Conservation (phyloP, 2,888 invertebrate genomes). For the Microctonus hyperodae region DNA sequence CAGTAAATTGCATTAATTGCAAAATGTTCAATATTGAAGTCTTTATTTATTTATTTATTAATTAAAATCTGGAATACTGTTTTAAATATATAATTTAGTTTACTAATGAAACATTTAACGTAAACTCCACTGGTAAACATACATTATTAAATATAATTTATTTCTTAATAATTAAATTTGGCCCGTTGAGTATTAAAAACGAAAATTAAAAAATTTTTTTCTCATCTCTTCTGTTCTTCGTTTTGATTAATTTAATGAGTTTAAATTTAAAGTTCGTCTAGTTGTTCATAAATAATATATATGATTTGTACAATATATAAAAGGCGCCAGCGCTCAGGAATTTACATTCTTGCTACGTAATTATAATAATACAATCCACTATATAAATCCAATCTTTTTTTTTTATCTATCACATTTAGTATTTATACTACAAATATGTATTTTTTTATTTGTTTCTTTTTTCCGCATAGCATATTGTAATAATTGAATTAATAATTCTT, state of each 20-base stretch:
- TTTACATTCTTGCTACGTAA: conserved; percentile 15
- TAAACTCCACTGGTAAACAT: neutral
- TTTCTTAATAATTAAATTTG: neutral
- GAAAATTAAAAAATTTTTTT: neutral
- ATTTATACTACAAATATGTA: neutral
- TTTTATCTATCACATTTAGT: conserved; percentile 16
- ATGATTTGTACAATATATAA: conserved; percentile 23
- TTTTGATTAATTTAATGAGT: neutral
- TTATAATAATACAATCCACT: conserved; percentile 14
- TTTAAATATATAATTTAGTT: neutral
- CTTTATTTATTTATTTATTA: neutral
- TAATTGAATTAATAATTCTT: too few relatives aligned
- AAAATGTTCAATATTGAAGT: neutral
- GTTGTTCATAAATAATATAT: conserved; percentile 17
- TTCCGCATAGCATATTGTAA: too few relatives aligned
- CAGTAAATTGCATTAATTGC: neutral
- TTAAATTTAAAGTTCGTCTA: conserved; percentile 75
- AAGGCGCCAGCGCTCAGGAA: conserved; percentile 33
- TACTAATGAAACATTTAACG: neutral
- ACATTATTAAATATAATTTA: neutral
- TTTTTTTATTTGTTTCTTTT: too few relatives aligned
- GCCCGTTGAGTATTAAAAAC: conserved; percentile 2
- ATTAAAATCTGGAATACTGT: neutral
- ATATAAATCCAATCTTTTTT: conserved; percentile 1
- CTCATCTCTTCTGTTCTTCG: neutral